Conservation (phyloP, 1,140 invertebrate species). For the Calliphora vicina region DNA sequence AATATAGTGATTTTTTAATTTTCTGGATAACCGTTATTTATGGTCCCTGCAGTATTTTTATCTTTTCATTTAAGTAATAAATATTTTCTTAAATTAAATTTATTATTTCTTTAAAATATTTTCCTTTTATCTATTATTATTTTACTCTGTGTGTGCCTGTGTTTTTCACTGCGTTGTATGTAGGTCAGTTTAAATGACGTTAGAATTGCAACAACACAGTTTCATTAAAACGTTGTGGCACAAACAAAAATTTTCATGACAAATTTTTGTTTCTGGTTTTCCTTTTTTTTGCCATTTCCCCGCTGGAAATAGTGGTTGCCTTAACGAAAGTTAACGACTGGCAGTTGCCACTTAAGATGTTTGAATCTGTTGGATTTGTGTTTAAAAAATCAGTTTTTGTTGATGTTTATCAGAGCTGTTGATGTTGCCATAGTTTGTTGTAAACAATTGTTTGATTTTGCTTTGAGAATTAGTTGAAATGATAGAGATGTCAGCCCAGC, state of each 20-base stretch:
- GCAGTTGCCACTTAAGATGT: background rate
- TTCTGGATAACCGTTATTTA: no score
- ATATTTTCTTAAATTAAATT: background rate
- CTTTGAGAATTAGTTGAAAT: no score
- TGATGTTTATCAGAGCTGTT: background rate
- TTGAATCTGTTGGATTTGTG: background rate
- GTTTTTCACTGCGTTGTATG: background rate
- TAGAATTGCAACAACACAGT: background rate
- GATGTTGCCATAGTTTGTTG: no score
- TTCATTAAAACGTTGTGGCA: background rate
- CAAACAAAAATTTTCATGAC: background rate
- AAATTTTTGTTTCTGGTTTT: background rate
- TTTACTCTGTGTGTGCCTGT: background rate
- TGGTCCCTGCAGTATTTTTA: no score
- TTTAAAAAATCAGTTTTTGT: background rate
- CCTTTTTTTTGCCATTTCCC: background rate
- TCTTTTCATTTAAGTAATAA: background rate
- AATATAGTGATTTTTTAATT: background rate
- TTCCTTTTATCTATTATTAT: background rate
- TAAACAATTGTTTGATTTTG: background rate
- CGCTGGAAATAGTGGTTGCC: background rate
- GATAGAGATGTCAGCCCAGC: no score
- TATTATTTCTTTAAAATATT: no score
- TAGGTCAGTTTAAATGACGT: background rate
- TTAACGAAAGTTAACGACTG: background rate